Percentiles rank a stretch among this genome's conserved stretches.
phyloP scores from a whole-genome alignment of 2,797 vertebrate genomes.

The Prionace glauca region DNA sequence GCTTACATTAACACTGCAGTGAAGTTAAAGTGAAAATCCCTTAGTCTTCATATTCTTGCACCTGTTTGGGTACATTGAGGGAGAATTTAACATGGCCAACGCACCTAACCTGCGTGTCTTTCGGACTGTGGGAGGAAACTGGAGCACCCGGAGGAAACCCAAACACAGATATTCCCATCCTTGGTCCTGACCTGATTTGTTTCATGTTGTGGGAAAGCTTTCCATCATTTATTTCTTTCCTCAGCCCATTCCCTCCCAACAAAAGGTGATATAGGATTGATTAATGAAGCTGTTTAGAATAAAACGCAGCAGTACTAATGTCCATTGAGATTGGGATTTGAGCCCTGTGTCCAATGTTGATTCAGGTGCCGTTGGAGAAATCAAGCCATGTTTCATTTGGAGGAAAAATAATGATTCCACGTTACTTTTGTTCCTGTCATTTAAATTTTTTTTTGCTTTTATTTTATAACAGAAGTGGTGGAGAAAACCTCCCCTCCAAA shows the following conservation, averaged over 20 bases:
- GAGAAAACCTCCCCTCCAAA: constrained; percentile 82
- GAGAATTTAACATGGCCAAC: too few species aligned
- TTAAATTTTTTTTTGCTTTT: constrained; percentile 42
- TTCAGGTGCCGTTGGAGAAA: not conserved
- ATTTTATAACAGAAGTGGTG: constrained; percentile 69
- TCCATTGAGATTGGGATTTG: not conserved
- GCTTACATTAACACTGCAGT: too few species aligned
- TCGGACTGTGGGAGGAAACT: too few species aligned
- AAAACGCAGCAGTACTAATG: not conserved
- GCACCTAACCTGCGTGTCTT: too few species aligned
- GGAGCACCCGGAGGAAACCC: too few species aligned
- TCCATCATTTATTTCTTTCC: not conserved
- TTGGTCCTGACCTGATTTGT: not conserved
- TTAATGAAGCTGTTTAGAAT: not conserved
- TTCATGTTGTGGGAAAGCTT: not conserved
- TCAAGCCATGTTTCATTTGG: not conserved
- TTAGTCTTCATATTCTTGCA: too few species aligned
- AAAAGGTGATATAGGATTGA: not conserved
- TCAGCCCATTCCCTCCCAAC: too few species aligned
- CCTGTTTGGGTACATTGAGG: too few species aligned
- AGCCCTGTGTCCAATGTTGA: not conserved
- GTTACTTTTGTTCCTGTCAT: not conserved
- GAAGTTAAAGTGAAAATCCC: too few species aligned
- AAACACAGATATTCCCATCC: not conserved
- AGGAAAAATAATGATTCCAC: not conserved